Evolutionary conservation across 2,888 invertebrate species (phyloP), one percentile per base, ranked within the genome.

Genomic region (Cyaniris semiargus): DNA sequence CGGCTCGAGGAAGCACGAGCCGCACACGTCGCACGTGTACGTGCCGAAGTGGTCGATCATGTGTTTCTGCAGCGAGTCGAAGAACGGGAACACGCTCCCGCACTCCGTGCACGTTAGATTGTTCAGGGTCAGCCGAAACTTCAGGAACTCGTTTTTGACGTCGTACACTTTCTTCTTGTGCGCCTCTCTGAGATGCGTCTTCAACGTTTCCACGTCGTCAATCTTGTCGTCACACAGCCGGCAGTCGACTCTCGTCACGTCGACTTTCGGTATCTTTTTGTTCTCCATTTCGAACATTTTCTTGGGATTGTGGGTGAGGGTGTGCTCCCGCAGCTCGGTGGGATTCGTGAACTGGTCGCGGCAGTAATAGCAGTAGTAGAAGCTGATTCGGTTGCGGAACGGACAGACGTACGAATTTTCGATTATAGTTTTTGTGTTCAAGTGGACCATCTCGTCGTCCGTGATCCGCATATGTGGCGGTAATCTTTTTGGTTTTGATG

Each of bases 291-390:
- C 86, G 79, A 91, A 91, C 3, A 85, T 77, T 53, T 84, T 81
- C 10, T 83, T 84, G 0, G 93, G 92, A n/a, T 91, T 84, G 80
- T 93, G 93, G 0, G 86, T 83, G 0, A 88, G 70, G 0, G 93
- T 93, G 76, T 93, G 93, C 1, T 89, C 89, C 10, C 93, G 80
- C 0, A 94, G 77, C 78, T 93, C 93, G 0, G 80, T 85, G 0
- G 93, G 92, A 58, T 92, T 90, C 0, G 90, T 91, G 82, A 92
- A 93, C 18, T 92, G 92, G 18, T 91, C 91, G 23, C 88, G 85
- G 79, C 93, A 94, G 58, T 93, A 94, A 31, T 87, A 91, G 76
- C 93, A 94, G 58, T 93, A 93, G 78, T 92, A 93, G 76, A 90
- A 90, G 77, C 91, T 92, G 38, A 91, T 90, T 34, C 91, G 81